A percentile compares a stretch with the other conserved stretches of the same genome.
These are phyloP conservation scores for Nyctibius grandis DNA, from an alignment of 2,797 vertebrate genomes.

Conservation along the genomic window DNA sequence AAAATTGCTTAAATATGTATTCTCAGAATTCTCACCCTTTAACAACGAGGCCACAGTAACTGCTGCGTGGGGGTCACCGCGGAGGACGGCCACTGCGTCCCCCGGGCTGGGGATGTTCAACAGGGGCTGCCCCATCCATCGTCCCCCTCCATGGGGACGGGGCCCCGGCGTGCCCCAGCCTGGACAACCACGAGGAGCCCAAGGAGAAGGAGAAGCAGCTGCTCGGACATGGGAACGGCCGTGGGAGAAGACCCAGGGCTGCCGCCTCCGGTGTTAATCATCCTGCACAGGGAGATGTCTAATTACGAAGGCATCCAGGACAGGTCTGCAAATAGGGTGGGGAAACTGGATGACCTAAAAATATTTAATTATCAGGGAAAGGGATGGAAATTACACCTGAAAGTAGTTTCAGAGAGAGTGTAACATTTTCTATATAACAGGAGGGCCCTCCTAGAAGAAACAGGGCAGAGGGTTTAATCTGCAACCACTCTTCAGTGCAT, in stretches of 20 bases:
- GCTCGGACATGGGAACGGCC: fast-evolving
- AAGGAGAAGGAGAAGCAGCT: background rate
- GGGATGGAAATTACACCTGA: background rate
- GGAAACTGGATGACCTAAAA: conserved; percentile 30
- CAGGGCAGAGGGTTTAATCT: background rate
- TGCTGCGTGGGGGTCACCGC: background rate
- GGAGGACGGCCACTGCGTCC: fast-evolving
- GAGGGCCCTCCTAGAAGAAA: background rate
- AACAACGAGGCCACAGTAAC: background rate
- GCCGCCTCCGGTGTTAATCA: background rate
- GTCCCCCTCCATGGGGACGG: background rate
- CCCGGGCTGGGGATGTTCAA: background rate
- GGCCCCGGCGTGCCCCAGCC: too few species aligned
- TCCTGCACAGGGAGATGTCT: background rate
- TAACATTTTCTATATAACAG: background rate
- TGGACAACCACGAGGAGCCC: background rate
- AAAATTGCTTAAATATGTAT: background rate
- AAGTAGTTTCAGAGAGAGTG: background rate
- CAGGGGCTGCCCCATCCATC: background rate
- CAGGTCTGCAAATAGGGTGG: conserved; percentile 1
- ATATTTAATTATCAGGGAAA: conserved; percentile 29
- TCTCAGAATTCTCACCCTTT: background rate
- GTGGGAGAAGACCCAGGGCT: fast-evolving
- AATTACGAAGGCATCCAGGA: conserved; percentile 31
- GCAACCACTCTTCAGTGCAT: fast-evolving